A percentile compares a stretch with the other conserved stretches of the same genome.
Conservation (phyloP, 2,113 vertebrate species). For the Prunella himalayana region DNA sequence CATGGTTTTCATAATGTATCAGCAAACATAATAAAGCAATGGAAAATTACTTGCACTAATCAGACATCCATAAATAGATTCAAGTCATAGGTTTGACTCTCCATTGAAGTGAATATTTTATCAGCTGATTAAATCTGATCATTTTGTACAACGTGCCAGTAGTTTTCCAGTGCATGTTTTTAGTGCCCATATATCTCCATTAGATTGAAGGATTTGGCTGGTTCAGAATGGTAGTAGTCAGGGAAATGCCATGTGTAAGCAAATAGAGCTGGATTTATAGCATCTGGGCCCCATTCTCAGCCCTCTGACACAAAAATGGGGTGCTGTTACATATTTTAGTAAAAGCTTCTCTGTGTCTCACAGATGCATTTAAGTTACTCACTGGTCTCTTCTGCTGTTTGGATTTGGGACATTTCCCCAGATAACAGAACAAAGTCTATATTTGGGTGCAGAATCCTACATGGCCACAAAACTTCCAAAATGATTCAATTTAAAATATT, state of each 20-base stretch:
- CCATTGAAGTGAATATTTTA: constrained; percentile 52
- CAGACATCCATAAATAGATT: constrained; percentile 29
- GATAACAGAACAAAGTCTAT: neutral
- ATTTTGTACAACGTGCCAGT: constrained; percentile 4
- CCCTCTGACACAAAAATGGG: neutral
- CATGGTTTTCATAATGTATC: constrained; percentile 18
- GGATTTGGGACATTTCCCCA: neutral
- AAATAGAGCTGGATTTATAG: constrained; percentile 28
- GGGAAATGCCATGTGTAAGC: neutral
- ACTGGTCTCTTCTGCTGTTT: neutral
- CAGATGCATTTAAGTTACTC: neutral
- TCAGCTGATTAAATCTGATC: constrained; percentile 53
- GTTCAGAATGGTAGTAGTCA: neutral
- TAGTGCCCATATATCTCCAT: constrained; percentile 30
- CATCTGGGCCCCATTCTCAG: neutral
- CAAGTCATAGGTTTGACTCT: constrained; percentile 29
- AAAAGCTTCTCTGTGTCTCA: neutral
- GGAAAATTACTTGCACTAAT: constrained; percentile 49
- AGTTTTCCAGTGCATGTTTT: constrained; percentile 17
- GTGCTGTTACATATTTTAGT: neutral
- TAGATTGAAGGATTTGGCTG: neutral
- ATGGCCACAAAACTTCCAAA: neutral
- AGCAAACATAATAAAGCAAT: constrained; percentile 40
- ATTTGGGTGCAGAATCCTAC: neutral
- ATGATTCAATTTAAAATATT: neutral